Conservation (phyloP, 92 coral and sea anemone species). For the Paramuricea clavata region DNA sequence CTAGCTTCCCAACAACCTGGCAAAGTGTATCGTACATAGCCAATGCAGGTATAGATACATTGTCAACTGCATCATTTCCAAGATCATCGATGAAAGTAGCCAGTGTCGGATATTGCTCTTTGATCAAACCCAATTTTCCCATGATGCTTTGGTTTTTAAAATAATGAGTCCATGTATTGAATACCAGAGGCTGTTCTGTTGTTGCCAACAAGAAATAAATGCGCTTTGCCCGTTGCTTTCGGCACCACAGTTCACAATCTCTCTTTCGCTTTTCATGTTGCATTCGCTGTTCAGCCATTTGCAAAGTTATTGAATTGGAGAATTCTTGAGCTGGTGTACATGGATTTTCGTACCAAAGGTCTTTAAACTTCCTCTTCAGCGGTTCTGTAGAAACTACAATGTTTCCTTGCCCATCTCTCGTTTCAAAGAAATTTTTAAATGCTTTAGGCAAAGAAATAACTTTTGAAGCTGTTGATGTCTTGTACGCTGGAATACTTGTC, state of each 20-base stretch:
- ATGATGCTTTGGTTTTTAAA: slow-evolving; percentile 40
- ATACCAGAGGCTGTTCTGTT: slow-evolving; percentile 4
- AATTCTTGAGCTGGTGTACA: slow-evolving; percentile 48
- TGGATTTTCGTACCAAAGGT: slow-evolving; percentile 62
- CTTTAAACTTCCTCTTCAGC: slow-evolving; percentile 37
- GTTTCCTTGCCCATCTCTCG: slow-evolving; percentile 67
- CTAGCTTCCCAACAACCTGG: too few species aligned
- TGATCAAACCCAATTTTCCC: not conserved
- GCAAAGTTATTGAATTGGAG: slow-evolving; percentile 59
- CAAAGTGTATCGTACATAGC: too few species aligned
- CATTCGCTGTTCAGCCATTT: slow-evolving; percentile 61
- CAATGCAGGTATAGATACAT: too few species aligned
- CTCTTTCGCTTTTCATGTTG: slow-evolving; percentile 45
- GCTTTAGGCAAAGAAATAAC: too few species aligned
- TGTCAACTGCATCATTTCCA: too few species aligned
- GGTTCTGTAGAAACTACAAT: slow-evolving; percentile 41
- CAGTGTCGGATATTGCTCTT: not conserved
- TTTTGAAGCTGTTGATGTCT: not conserved
- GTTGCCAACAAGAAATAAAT: slow-evolving; percentile 36
- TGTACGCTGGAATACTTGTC: slow-evolving; percentile 30
- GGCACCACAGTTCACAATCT: slow-evolving; percentile 56
- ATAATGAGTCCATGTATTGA: slow-evolving; percentile 26
- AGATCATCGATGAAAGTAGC: too few species aligned
- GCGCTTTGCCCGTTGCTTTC: slow-evolving; percentile 38
- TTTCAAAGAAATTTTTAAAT: not conserved